These are phyloP conservation scores for Meiosimyza platycephala DNA, from an alignment of 2,888 invertebrate genomes.

Conservation along the genomic window DNA sequence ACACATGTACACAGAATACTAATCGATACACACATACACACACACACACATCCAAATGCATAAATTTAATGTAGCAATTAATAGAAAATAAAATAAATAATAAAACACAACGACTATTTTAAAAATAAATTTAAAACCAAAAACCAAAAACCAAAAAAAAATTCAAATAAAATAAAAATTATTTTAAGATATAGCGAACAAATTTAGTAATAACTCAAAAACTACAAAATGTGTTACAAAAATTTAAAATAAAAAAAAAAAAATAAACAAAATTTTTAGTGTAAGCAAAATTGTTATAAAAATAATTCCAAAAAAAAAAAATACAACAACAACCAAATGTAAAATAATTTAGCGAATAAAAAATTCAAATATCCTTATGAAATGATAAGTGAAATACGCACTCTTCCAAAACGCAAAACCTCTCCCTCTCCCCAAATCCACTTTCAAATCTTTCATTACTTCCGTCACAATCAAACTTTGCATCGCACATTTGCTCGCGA, in stretches of 20 bases:
- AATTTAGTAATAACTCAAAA: slow-evolving; percentile 25
- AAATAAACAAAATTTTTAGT: slow-evolving; percentile 46
- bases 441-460: not conserved
- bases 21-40: not conserved
- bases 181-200: slow-evolving; percentile 27
- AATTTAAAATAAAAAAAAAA: slow-evolving; percentile 20
- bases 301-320: not conserved
- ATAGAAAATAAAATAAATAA: slow-evolving; percentile 38
- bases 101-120: slow-evolving; percentile 59
- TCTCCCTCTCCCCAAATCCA: not conserved
- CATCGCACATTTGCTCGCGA: not conserved
- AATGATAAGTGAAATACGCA: not conserved
- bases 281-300: slow-evolving; percentile 47
- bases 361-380: not conserved
- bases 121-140: slow-evolving; percentile 38
- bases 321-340: not conserved
- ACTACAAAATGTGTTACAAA: slow-evolving; percentile 5
- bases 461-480: not conserved
- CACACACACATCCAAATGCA: not conserved
- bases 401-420: not conserved
- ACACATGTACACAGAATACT: too few species aligned
- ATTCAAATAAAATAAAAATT: slow-evolving; percentile 16
- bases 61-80: slow-evolving; percentile 20
- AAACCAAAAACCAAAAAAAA: slow-evolving; percentile 18
- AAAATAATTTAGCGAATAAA: not conserved